Conservation (phyloP, 2,113 vertebrate genomes). For the Mustela lutreola region DNA sequence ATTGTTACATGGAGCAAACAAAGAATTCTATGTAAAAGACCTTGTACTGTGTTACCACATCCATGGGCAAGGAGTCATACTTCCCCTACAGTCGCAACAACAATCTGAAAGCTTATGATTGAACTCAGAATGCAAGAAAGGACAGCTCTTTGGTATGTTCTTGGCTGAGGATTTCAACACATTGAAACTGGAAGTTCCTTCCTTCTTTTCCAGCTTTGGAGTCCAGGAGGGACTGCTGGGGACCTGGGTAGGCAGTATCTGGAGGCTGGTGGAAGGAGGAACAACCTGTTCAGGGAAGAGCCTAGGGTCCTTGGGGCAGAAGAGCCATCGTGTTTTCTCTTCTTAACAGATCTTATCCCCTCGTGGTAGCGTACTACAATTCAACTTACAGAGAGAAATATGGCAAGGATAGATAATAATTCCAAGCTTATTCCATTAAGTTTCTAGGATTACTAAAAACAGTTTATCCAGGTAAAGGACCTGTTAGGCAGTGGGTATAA, state of each 20-base stretch:
- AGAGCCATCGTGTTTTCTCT: not conserved
- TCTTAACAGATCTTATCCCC: not conserved
- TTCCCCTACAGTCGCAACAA: not conserved
- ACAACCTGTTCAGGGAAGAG: not conserved
- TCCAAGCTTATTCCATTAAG: not conserved
- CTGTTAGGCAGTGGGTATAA: not conserved
- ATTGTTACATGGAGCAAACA: not conserved
- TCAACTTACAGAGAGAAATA: not conserved
- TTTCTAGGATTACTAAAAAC: slow-evolving; percentile 27
- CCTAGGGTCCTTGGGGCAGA: not conserved
- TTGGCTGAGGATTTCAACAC: not conserved
- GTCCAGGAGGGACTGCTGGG: not conserved
- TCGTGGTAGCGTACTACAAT: not conserved
- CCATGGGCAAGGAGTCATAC: not conserved
- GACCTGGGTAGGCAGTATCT: not conserved
- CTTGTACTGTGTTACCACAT: not conserved
- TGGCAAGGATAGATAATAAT: not conserved
- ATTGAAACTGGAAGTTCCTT: not conserved
- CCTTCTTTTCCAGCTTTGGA: slow-evolving; percentile 26
- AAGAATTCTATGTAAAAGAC: not conserved
- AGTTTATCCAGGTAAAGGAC: slow-evolving; percentile 7
- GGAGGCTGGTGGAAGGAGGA: not conserved
- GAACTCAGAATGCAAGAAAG: not conserved
- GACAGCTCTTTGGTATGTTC: not conserved
- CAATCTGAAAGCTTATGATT: not conserved